These are phyloP conservation scores for Conger conger DNA, from an alignment of 2,113 vertebrate species.

Conservation along the genomic window DNA sequence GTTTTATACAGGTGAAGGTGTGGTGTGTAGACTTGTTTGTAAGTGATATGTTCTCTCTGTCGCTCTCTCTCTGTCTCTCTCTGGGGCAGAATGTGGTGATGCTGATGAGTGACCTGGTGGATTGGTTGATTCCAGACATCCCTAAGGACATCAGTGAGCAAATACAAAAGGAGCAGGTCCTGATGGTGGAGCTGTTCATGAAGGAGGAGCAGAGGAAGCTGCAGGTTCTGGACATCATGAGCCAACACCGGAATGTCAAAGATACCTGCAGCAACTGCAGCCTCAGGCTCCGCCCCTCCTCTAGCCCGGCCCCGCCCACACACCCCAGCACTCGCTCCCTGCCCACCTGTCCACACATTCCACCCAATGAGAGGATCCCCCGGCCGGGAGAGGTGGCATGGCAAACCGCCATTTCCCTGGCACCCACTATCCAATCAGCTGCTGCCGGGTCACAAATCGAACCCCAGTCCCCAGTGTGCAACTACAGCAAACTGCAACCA, in stretches of 20 bases:
- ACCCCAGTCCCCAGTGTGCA: no score
- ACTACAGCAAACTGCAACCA: no score
- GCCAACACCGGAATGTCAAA: slow-evolving; percentile 44
- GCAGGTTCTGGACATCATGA: slow-evolving; percentile 65
- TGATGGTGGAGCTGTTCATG: slow-evolving; percentile 97
- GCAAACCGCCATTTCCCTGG: background rate
- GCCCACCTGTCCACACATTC: background rate
- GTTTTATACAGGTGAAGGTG: no score
- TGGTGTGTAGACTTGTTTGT: no score
- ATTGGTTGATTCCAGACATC: slow-evolving; percentile 98
- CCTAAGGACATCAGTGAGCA: slow-evolving; percentile 96
- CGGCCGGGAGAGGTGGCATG: background rate
- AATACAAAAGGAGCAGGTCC: slow-evolving; percentile 91
- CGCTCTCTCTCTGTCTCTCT: background rate
- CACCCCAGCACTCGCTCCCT: background rate
- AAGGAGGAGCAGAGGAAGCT: slow-evolving; percentile 88
- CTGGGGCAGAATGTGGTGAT: slow-evolving; percentile 88
- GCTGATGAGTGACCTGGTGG: slow-evolving; percentile 98
- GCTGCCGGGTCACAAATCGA: background rate
- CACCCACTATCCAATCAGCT: background rate
- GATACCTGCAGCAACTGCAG: slow-evolving; percentile 66
- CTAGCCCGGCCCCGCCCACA: slow-evolving; percentile 31
- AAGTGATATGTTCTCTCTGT: no score
- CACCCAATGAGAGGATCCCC: background rate
- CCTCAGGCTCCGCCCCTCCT: slow-evolving; percentile 46